Evolutionary conservation across 2,113 vertebrate species (phyloP), one percentile per base, ranked within the genome.

Genomic region (Emydura subglobosa): DNA sequence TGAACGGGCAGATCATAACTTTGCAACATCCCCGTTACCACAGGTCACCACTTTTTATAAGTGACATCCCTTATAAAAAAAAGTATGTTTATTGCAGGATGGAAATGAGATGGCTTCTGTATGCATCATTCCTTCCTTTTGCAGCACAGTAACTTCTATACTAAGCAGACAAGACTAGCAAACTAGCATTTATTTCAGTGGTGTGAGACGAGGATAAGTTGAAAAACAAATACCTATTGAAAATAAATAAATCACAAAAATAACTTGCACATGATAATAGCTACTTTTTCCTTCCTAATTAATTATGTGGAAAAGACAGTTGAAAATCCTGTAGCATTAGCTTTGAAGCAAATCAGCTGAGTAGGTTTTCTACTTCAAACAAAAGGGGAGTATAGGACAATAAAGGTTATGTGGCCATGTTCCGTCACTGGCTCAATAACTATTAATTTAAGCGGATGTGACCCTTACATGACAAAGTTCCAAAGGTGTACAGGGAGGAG

Each of bases 401-500:
- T 83, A 94, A 87, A 97, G 98, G 98, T 97, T 96, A 96, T 81
- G 82, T 97, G 96, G 86, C 95, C 47, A 2, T 95, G 96, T 96
- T 97, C 97, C 83, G 34, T 96, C 97, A 85, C 6, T 7, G 96
- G 96, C 34, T 4, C 50, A 47, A 94, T 8, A n/a, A 97, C 89
- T 88, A 85, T 84, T 93, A 87, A 94, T 96, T 96, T 22, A 65
- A 97, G 95, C 94, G 98, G 99, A 99, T 98, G 97, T 99, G 99
- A 99, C 98, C 99, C 94, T 92, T 98, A 96, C 97, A 97, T 90
- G 98, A 98, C 98, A 98, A 98, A 98, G 98, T 97, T 97, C 96
- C 97, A 98, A 98, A 99, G 99, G 99, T 98, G 98, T 98, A 96
- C 47, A 8, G 98, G 98, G 98, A 98, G 98, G 98, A 97, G 96